Conservation (phyloP, 2,888 invertebrate species). For the Dichetophora obliterata region DNA sequence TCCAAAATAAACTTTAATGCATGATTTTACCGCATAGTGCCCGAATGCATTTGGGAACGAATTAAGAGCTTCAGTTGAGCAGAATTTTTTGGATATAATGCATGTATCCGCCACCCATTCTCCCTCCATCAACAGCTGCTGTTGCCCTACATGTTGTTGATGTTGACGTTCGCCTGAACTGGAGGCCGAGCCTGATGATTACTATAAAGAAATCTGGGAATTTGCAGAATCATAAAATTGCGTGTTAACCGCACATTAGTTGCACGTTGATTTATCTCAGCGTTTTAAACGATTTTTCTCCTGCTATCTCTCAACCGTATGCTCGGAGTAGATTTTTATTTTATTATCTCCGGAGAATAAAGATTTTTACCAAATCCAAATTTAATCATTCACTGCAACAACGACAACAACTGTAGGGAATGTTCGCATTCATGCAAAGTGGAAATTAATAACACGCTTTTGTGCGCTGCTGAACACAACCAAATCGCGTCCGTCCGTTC, state of each 20-base stretch:
- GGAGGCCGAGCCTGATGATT: constrained; percentile 3
- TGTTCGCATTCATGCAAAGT: constrained; percentile 33
- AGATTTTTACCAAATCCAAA: constrained; percentile 24
- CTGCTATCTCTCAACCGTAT: background rate
- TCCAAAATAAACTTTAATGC: background rate
- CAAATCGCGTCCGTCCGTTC: background rate
- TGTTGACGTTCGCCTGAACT: background rate
- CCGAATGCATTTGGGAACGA: constrained; percentile 20
- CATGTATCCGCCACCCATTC: background rate
- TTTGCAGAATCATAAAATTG: constrained; percentile 28
- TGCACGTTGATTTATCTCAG: constrained; percentile 31
- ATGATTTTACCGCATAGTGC: background rate
- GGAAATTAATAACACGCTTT: constrained; percentile 37
- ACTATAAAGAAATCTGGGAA: constrained; percentile 20
- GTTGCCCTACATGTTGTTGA: too few species aligned
- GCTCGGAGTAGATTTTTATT: background rate
- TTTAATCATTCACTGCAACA: constrained; percentile 25
- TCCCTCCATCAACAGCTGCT: background rate
- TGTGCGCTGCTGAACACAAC: constrained; percentile 17
- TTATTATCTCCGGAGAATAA: constrained; percentile 1
- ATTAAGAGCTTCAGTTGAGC: constrained; percentile 24
- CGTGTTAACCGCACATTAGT: constrained; percentile 38
- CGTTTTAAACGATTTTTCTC: constrained; percentile 29
- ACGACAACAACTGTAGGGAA: constrained; percentile 14
- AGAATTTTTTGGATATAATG: constrained; percentile 1